These are phyloP conservation scores for Rhadina sibilatrix DNA, from an alignment of 2,113 vertebrate genomes.

Conservation along the genomic window DNA sequence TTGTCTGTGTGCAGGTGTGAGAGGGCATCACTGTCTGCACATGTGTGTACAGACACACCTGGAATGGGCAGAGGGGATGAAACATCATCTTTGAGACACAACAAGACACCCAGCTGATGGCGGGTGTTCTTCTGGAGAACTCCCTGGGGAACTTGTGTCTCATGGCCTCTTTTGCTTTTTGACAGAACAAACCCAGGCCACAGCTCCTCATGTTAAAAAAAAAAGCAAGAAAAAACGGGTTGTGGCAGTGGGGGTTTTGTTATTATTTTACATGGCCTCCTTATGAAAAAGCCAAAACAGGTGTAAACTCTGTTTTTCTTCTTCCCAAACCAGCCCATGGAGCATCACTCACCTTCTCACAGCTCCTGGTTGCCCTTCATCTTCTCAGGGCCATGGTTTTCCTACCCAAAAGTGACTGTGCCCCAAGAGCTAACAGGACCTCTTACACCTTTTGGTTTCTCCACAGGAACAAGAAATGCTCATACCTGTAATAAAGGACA, in stretches of 20 bases:
- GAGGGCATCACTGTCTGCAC: fast-evolving
- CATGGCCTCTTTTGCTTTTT: not conserved
- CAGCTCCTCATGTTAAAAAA: not conserved
- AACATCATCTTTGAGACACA: not conserved
- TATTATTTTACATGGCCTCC: not conserved
- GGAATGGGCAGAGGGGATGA: fast-evolving
- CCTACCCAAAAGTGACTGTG: not conserved
- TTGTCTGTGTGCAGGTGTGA: not conserved
- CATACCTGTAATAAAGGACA: not conserved
- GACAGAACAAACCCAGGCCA: not conserved
- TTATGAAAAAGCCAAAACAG: not conserved
- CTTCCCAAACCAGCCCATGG: not conserved
- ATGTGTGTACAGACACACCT: fast-evolving
- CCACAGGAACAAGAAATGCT: not conserved
- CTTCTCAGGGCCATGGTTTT: not conserved
- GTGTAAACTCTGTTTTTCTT: not conserved
- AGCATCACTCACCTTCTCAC: not conserved
- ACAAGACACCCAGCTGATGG: not conserved
- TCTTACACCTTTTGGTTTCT: not conserved
- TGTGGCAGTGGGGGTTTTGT: not conserved
- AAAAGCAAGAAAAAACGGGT: not conserved
- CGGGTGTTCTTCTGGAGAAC: not conserved
- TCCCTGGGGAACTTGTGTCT: not conserved
- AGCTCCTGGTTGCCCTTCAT: not conserved
- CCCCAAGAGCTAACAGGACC: not conserved